phyloP scores from a whole-genome alignment of 2,888 invertebrate species.

The Epiperipatus broadwayi region DNA sequence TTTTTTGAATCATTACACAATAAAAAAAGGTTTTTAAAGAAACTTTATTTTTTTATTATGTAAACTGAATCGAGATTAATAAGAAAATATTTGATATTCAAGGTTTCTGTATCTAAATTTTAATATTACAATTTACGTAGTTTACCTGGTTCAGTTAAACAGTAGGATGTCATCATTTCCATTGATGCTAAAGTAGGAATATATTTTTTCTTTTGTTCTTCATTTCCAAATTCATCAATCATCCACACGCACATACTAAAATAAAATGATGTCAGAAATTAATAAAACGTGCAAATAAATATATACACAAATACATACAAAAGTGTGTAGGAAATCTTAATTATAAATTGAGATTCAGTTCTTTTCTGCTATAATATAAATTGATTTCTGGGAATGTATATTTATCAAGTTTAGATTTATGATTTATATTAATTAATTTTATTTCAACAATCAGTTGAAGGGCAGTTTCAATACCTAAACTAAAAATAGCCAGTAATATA shows the following conservation, averaged over 20 bases:
- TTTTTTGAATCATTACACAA: too few relatives aligned
- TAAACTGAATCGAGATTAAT: too few relatives aligned
- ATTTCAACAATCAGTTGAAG: too few relatives aligned
- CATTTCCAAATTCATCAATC: constrained; percentile 36
- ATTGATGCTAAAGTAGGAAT: constrained; percentile 33
- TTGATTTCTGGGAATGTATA: not conserved
- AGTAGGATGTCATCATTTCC: constrained; percentile 35
- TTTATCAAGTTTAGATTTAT: not conserved
- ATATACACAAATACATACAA: not conserved
- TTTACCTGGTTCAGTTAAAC: constrained; percentile 36
- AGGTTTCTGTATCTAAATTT: too few relatives aligned
- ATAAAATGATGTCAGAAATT: constrained; percentile 10
- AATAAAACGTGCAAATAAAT: constrained; percentile 1
- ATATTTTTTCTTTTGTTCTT: constrained; percentile 29
- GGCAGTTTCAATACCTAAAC: too few relatives aligned
- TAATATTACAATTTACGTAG: too few relatives aligned
- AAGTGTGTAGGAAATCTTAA: not conserved
- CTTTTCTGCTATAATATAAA: not conserved
- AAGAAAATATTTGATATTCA: too few relatives aligned
- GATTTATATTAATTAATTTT: too few relatives aligned
- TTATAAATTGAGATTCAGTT: not conserved
- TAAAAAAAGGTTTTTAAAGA: too few relatives aligned
- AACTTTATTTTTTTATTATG: too few relatives aligned
- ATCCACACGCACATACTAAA: constrained; percentile 38
- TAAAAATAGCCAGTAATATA: too few relatives aligned